Percentiles rank a stretch among this genome's conserved stretches.
These are phyloP conservation scores for Monomorium pharaonis DNA, from an alignment of 1,140 invertebrate genomes.

Conservation along the genomic window DNA sequence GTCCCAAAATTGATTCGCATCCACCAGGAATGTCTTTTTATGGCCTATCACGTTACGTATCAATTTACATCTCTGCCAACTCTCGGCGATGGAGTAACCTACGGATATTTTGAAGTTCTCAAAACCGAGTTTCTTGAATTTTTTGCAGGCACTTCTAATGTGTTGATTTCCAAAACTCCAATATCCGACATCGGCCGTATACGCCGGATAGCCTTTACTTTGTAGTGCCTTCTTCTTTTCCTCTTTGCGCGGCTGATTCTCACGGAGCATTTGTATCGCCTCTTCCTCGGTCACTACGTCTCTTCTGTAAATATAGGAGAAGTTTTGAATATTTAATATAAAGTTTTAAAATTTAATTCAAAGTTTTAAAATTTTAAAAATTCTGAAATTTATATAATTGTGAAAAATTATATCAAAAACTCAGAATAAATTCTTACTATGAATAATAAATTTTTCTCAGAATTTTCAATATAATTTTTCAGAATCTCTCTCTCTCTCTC, in stretches of 20 bases:
- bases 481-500: no score
- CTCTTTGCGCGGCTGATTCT: conserved; percentile 86
- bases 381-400: no score
- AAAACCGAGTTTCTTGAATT: conserved; percentile 91
- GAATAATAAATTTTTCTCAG: no score
- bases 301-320: conserved; percentile 85
- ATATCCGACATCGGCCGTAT: conserved; percentile 93
- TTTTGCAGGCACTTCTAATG: conserved; percentile 88
- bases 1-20: conserved; percentile 91
- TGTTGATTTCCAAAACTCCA: conserved; percentile 90
- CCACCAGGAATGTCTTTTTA: conserved; percentile 91
- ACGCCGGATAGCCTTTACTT: conserved; percentile 90
- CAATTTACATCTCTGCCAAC: conserved; percentile 87
- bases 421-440: no score
- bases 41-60: conserved; percentile 91
- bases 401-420: no score
- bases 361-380: no score
- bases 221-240: conserved; percentile 86
- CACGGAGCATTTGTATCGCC: conserved; percentile 90
- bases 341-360: background rate
- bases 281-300: conserved; percentile 94
- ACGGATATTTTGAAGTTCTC: conserved; percentile 95
- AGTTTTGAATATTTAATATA: background rate
- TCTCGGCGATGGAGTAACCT: conserved; percentile 86
- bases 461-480: no score